Conservation (phyloP, 2,888 invertebrate genomes). For the Labia minor region DNA sequence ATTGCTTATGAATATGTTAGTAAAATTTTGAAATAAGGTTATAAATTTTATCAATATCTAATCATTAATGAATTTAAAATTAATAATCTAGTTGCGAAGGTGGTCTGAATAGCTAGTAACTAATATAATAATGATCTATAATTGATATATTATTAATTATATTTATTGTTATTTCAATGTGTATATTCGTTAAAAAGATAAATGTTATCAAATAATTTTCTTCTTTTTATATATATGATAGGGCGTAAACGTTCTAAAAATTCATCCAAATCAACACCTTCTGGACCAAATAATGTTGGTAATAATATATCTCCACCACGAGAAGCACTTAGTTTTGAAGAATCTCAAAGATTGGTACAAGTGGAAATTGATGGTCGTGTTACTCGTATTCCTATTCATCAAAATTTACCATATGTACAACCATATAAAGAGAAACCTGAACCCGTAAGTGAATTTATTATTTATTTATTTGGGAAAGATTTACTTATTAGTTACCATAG, state of each 20-base stretch:
- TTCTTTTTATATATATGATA: slow-evolving; percentile 22
- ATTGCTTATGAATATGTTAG: too few species aligned
- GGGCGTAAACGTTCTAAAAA: slow-evolving; percentile 24
- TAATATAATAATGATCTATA: too few species aligned
- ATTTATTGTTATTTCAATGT: too few species aligned
- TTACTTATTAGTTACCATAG: slow-evolving; percentile 32
- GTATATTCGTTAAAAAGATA: too few species aligned
- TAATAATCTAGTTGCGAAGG: too few species aligned
- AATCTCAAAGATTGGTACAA: slow-evolving; percentile 74
- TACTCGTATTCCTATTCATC: slow-evolving; percentile 46
- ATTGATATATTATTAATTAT: too few species aligned
- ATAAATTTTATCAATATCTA: too few species aligned
- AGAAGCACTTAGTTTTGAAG: slow-evolving; percentile 69
- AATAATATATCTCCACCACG: slow-evolving; percentile 44
- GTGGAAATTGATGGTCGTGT: slow-evolving; percentile 75
- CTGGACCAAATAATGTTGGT: slow-evolving; percentile 34
- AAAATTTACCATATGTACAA: slow-evolving; percentile 32
- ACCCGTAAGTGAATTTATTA: neutral
- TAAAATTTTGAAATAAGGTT: too few species aligned
- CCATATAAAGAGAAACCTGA: slow-evolving; percentile 26
- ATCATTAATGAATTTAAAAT: too few species aligned
- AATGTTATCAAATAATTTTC: too few species aligned
- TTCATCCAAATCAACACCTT: slow-evolving; percentile 23
- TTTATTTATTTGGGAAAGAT: neutral
- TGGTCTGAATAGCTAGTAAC: too few species aligned